Evolutionary conservation across 2,888 invertebrate species (phyloP).

Genomic region (Athripsodes cinereus): DNA sequence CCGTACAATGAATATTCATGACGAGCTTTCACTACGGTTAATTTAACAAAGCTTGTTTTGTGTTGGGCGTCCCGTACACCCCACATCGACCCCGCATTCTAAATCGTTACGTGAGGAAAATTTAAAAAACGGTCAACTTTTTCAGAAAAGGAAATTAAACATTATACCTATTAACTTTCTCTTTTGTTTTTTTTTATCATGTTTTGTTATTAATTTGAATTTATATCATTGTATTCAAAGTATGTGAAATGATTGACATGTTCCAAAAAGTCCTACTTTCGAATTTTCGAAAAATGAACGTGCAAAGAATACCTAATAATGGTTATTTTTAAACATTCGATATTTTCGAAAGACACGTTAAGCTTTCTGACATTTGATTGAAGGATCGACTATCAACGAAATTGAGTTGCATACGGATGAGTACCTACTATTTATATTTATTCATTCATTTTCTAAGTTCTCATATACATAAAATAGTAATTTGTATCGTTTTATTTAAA

Average conservation of each 20-base stretch:
- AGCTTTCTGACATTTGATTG: too few relatives aligned
- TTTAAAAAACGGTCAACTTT: neutral
- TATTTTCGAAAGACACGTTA: too few relatives aligned
- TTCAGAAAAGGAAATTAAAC: neutral
- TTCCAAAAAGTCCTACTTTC: neutral
- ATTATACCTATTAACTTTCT: too few relatives aligned
- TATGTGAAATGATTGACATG: neutral
- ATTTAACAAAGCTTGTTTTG: conserved; percentile 27
- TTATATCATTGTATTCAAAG: too few relatives aligned
- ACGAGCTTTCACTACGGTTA: conserved; percentile 23
- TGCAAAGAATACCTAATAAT: too few relatives aligned
- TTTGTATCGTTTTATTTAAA: too few relatives aligned
- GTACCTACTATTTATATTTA: too few relatives aligned
- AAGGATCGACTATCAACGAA: too few relatives aligned
- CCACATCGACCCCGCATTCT: neutral
- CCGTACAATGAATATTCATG: conserved; percentile 25
- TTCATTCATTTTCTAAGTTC: too few relatives aligned
- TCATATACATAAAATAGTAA: too few relatives aligned
- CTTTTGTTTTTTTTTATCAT: neutral
- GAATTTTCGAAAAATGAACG: neutral
- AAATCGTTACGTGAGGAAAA: conserved; percentile 1
- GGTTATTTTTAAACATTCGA: too few relatives aligned
- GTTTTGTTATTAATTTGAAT: neutral
- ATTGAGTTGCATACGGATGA: too few relatives aligned
- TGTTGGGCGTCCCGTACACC: conserved; percentile 1